phyloP scores from a whole-genome alignment of 2,113 vertebrate species.

The Melozone crissalis region DNA sequence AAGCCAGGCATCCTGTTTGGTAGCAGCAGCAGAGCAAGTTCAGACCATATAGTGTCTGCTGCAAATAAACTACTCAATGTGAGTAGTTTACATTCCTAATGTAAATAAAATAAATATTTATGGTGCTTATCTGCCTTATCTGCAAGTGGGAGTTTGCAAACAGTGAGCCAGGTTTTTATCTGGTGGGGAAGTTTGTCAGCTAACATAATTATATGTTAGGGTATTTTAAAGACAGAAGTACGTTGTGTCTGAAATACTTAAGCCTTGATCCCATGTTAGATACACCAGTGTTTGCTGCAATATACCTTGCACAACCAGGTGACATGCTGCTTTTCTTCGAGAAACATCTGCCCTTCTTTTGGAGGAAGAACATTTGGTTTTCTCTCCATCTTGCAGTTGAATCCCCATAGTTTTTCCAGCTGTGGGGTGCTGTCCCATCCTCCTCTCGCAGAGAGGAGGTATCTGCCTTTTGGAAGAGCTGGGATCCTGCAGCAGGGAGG shows the following conservation, averaged over 20 bases:
- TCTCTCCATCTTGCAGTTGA: background rate
- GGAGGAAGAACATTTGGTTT: background rate
- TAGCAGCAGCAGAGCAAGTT: slow-evolving; percentile 22
- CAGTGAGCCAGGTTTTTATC: slow-evolving; percentile 58
- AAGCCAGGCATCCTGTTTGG: background rate
- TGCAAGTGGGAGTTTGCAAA: slow-evolving; percentile 40
- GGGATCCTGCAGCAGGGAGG: background rate
- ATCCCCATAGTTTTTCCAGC: background rate
- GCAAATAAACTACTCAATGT: slow-evolving; percentile 22
- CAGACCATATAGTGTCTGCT: slow-evolving; percentile 28
- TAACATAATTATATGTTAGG: slow-evolving; percentile 46
- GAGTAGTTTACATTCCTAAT: slow-evolving; percentile 32
- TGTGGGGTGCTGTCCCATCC: background rate
- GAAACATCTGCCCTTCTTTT: slow-evolving; percentile 19
- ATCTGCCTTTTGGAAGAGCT: background rate
- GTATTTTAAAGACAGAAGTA: slow-evolving; percentile 44
- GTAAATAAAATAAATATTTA: slow-evolving; percentile 64
- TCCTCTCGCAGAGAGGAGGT: background rate
- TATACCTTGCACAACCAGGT: background rate
- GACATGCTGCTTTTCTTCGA: background rate
- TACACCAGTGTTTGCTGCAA: slow-evolving; percentile 35
- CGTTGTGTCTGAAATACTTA: slow-evolving; percentile 41
- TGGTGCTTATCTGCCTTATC: slow-evolving; percentile 43
- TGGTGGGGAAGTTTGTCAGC: slow-evolving; percentile 44
- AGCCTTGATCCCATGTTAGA: slow-evolving; percentile 42